Conservation (phyloP, 1,140 invertebrate species). For the Drosophila santomea region DNA sequence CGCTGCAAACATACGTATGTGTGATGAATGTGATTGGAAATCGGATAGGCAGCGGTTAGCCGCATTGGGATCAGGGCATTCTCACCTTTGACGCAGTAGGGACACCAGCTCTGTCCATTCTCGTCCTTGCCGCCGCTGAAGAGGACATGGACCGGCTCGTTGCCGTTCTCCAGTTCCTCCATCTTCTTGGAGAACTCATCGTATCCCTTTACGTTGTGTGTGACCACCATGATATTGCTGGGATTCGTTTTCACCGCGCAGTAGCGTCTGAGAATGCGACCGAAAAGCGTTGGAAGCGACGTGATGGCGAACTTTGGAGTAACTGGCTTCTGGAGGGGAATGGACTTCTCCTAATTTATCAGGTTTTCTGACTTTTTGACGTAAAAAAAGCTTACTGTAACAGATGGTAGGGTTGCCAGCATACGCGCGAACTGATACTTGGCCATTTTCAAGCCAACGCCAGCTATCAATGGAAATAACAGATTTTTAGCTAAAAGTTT, state of each 20-base stretch:
- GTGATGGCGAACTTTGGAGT: constrained; percentile 57
- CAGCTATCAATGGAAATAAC: not conserved
- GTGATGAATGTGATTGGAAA: constrained; percentile 12
- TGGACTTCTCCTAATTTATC: constrained; percentile 1
- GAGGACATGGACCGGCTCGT: constrained; percentile 86
- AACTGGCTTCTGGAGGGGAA: constrained; percentile 31
- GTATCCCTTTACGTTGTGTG: constrained; percentile 86
- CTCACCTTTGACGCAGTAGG: constrained; percentile 90
- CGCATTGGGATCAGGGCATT: constrained; percentile 2
- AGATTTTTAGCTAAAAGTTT: not conserved
- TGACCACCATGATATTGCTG: constrained; percentile 86
- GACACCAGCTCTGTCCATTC: constrained; percentile 90
- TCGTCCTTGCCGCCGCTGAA: constrained; percentile 89
- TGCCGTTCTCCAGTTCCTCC: constrained; percentile 84
- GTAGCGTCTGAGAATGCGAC: constrained; percentile 47
- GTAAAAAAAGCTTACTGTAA: constrained; percentile 15
- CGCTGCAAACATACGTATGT: constrained; percentile 81
- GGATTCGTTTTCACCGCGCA: constrained; percentile 40
- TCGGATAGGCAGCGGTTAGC: constrained; percentile 13
- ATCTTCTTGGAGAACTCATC: constrained; percentile 87
- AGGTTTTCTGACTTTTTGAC: constrained; percentile 24
- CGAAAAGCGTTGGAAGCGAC: constrained; percentile 42
- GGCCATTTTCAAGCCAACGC: constrained; percentile 3
- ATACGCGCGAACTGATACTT: not conserved
- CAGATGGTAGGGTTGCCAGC: constrained; percentile 14